phyloP scores from a whole-genome alignment of 2,888 invertebrate species.

The Cryptocheilus praepositus region DNA sequence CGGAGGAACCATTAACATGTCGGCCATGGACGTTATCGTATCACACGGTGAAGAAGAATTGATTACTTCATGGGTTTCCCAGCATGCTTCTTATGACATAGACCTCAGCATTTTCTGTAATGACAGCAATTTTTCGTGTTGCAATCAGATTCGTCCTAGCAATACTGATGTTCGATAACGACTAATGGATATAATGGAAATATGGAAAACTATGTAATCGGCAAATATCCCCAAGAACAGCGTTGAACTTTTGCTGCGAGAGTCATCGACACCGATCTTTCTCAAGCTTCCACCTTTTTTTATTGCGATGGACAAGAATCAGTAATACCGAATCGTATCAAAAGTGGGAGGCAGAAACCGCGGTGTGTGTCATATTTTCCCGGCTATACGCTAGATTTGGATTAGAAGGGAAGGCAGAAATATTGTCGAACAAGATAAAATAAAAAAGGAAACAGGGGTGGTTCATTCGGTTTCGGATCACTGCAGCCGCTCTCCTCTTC shows the following conservation, averaged over 20 bases:
- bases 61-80: no score
- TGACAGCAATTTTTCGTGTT: no score
- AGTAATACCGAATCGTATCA: no score
- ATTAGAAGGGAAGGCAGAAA: conserved; percentile 31
- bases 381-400: conserved; percentile 48
- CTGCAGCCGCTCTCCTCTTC: conserved; percentile 20
- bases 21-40: no score
- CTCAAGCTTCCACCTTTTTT: conserved; percentile 55
- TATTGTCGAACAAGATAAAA: conserved; percentile 45
- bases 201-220: no score
- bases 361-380: conserved; percentile 49
- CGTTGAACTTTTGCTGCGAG: conserved; percentile 32
- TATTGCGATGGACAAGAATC: conserved; percentile 45
- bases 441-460: conserved; percentile 15
- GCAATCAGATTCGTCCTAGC: no score
- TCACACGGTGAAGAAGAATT: no score
- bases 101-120: no score
- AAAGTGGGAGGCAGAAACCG: conserved; percentile 26
- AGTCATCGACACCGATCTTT: conserved; percentile 36
- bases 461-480: conserved; percentile 45
- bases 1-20: no score
- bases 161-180: no score
- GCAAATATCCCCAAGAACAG: not conserved
- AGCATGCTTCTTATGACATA: no score
- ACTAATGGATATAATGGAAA: no score